Percentiles rank a stretch among this genome's conserved stretches.
Conservation (phyloP, 1,140 invertebrate genomes). For the Littorina saxatilis region DNA sequence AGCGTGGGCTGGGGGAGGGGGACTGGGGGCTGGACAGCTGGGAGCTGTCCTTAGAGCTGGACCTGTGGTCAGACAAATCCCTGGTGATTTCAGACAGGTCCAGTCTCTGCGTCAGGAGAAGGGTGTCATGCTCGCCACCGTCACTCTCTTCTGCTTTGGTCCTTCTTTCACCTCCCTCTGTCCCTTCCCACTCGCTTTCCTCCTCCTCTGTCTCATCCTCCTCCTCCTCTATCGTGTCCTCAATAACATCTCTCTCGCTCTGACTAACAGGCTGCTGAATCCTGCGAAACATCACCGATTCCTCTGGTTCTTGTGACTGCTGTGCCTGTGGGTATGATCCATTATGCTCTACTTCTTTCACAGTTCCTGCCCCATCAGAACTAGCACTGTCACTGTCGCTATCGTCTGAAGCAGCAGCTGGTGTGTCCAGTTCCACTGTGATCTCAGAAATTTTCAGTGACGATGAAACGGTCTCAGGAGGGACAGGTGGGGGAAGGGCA, state of each 20-base stretch:
- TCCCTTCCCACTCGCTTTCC: not conserved
- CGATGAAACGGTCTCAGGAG: not conserved
- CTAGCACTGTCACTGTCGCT: constrained; percentile 31
- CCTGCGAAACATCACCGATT: not conserved
- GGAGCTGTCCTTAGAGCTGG: not conserved
- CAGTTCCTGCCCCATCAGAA: constrained; percentile 28
- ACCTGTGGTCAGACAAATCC: not conserved
- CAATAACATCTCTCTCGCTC: not conserved
- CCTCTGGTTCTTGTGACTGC: not conserved
- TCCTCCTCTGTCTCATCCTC: constrained; percentile 7
- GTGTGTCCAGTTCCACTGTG: constrained; percentile 4
- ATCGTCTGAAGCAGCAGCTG: constrained; percentile 1
- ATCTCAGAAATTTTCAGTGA: constrained; percentile 24
- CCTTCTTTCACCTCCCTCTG: too few relatives aligned
- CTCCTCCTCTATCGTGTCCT: not conserved
- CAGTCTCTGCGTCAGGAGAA: not conserved
- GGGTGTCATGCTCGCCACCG: not conserved
- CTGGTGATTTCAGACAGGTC: constrained; percentile 5
- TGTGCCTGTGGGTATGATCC: not conserved
- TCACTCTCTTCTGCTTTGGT: not conserved
- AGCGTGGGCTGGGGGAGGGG: constrained; percentile 9
- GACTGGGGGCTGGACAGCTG: constrained; percentile 17
- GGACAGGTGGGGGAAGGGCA: not conserved
- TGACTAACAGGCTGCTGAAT: not conserved
- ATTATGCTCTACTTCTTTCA: constrained; percentile 33